Evolutionary conservation across 2,113 vertebrate species (phyloP).

Genomic region (Lepisosteus osseus): DNA sequence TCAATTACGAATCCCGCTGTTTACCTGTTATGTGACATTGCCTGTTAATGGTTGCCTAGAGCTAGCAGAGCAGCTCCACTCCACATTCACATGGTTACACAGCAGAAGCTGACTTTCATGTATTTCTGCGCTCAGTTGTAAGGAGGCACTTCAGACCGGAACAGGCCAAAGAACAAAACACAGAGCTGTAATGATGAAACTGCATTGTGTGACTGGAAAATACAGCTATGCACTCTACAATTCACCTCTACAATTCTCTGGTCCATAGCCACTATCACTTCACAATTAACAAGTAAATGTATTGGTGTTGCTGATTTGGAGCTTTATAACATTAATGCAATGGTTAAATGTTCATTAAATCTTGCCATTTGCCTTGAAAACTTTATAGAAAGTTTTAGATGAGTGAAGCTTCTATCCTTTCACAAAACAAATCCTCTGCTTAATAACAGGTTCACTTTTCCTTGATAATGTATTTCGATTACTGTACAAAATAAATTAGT

Average conservation of each 20-base stretch:
- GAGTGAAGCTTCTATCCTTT: neutral
- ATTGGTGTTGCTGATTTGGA: neutral
- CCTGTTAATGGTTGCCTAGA: conserved; percentile 1
- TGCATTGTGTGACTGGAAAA: too few relatives aligned
- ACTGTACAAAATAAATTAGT: too few relatives aligned
- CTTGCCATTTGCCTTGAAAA: neutral
- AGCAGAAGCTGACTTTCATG: neutral
- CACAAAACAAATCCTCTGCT: neutral
- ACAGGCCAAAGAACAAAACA: too few relatives aligned
- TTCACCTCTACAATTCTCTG: too few relatives aligned
- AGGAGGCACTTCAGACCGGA: too few relatives aligned
- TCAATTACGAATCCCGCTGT: neutral
- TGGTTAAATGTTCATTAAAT: neutral
- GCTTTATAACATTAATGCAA: neutral
- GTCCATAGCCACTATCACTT: too few relatives aligned
- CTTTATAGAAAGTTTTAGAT: too few relatives aligned
- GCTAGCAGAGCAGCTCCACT: neutral
- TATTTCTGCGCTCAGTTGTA: neutral
- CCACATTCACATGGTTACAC: conserved; percentile 1
- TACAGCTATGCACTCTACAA: too few relatives aligned
- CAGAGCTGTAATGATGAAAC: too few relatives aligned
- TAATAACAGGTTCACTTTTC: too few relatives aligned
- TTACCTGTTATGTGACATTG: neutral
- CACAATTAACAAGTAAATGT: too few relatives aligned
- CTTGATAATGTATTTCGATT: too few relatives aligned